Percentiles rank a stretch among this genome's conserved stretches.
Evolutionary conservation across 2,888 invertebrate species (phyloP).

Genomic region (Geophilus truncorum): DNA sequence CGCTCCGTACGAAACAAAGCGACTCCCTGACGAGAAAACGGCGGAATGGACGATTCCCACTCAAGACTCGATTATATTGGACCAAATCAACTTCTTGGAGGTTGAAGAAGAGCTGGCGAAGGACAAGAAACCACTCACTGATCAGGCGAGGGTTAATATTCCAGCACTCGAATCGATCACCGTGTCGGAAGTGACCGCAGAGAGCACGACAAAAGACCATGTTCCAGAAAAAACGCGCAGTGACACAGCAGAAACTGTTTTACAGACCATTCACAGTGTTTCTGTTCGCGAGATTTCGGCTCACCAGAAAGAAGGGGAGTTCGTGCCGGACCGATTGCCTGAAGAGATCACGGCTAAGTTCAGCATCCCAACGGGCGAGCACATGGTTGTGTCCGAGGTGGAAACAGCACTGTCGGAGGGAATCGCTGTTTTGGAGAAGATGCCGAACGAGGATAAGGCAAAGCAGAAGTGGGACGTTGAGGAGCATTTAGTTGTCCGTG

Average conservation of each 20-base stretch:
- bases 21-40: constrained; percentile 34
- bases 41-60: constrained; percentile 30
- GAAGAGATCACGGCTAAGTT: constrained; percentile 20
- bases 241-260: constrained; percentile 30
- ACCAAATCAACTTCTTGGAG: constrained; percentile 1
- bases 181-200: constrained; percentile 39
- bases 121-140: constrained; percentile 11
- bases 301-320: constrained; percentile 33
- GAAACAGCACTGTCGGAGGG: constrained; percentile 28
- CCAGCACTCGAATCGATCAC: constrained; percentile 38
- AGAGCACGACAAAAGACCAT: constrained; percentile 36
- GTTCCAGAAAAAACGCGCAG: constrained; percentile 22
- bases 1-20: constrained; percentile 35
- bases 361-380: constrained; percentile 35
- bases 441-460: constrained; percentile 34
- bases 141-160: constrained; percentile 22
- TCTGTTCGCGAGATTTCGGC: constrained; percentile 32
- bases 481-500: constrained; percentile 34
- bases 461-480: constrained; percentile 32
- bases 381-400: constrained; percentile 34
- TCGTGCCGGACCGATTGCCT: constrained; percentile 32
- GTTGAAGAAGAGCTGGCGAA: background rate
- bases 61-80: constrained; percentile 13
- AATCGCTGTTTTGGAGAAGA: constrained; percentile 20
- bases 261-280: constrained; percentile 29